Conservation (phyloP, 2,113 vertebrate species). For the Bos indicus region DNA sequence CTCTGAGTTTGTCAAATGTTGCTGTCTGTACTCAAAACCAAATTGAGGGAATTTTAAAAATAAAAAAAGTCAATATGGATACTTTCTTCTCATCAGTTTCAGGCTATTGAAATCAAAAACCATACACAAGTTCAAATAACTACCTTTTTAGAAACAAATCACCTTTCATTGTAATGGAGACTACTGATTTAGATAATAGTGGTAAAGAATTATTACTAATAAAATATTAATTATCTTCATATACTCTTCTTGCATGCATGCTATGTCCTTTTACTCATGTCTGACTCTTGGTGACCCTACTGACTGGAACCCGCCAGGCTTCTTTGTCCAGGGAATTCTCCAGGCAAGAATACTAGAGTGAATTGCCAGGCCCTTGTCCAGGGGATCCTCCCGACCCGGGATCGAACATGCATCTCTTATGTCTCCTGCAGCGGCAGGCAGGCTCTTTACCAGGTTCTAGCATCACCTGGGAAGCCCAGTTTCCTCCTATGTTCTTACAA, state of each 20-base stretch:
- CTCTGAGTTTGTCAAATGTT: background rate
- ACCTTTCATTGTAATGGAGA: background rate
- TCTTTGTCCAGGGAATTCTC: background rate
- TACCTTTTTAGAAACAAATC: background rate
- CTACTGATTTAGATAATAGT: background rate
- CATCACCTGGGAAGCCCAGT: background rate
- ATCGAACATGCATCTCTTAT: background rate
- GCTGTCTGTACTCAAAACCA: background rate
- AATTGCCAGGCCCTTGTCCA: background rate
- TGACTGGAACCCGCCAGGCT: background rate
- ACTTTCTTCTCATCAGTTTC: background rate
- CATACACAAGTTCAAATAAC: background rate
- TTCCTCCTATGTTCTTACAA: background rate
- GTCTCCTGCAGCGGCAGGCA: background rate
- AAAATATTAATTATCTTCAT: background rate
- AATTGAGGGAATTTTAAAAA: background rate
- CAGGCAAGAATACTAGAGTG: background rate
- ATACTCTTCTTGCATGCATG: background rate
- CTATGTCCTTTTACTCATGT: background rate
- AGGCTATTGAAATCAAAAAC: background rate
- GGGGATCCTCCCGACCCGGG: too few relatives aligned
- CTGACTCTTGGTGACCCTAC: background rate
- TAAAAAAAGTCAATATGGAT: background rate
- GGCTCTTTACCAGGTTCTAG: background rate
- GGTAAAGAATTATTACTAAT: background rate